These are phyloP conservation scores for Athene cunicularia DNA, from an alignment of 2,113 vertebrate species.

Conservation along the genomic window DNA sequence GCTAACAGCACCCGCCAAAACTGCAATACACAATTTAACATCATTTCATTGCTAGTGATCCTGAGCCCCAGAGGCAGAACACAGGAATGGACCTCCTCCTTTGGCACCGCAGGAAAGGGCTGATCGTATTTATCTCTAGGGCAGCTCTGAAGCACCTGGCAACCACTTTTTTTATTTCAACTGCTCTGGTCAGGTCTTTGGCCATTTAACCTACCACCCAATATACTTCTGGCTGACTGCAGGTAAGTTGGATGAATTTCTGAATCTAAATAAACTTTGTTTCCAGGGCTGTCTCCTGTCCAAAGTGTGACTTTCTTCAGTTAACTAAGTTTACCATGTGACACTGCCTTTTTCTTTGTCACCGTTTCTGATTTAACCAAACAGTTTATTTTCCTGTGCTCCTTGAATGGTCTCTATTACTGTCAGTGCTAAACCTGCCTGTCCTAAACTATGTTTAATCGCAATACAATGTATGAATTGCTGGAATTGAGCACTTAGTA, in stretches of 20 bases:
- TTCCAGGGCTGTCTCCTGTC: background rate
- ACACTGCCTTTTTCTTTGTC: background rate
- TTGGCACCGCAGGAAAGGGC: background rate
- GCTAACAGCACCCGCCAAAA: fast-evolving
- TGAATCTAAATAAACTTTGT: background rate
- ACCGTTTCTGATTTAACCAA: background rate
- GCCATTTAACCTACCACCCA: background rate
- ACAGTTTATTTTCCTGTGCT: background rate
- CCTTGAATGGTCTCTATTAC: background rate
- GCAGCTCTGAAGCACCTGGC: background rate
- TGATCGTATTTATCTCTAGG: background rate
- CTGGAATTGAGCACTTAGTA: background rate
- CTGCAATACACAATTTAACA: background rate
- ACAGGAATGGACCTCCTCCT: background rate
- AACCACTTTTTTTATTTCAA: background rate
- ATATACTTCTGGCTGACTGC: background rate
- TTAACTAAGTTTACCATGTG: background rate
- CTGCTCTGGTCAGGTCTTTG: background rate
- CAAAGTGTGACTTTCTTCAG: background rate
- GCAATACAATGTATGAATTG: background rate
- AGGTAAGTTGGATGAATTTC: background rate
- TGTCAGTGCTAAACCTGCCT: background rate
- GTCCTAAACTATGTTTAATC: background rate
- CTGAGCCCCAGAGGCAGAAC: background rate
- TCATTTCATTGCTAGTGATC: background rate